Evolutionary conservation across 1,140 invertebrate genomes (phyloP).

Genomic region (Acromyrmex echinatior): DNA sequence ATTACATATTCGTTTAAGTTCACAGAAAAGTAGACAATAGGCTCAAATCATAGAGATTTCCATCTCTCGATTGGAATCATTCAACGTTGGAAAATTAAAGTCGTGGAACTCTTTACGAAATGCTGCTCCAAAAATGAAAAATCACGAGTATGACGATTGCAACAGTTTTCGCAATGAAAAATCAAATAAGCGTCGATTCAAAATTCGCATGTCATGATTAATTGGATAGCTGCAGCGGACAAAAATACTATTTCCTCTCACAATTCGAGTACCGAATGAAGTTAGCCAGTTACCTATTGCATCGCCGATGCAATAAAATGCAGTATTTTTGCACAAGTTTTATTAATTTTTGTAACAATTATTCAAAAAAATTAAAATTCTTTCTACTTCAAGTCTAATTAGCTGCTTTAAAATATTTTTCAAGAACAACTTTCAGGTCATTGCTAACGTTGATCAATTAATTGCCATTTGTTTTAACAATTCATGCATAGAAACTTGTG

Average conservation of each 20-base stretch:
- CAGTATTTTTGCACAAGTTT: constrained; percentile 1
- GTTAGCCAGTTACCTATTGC: constrained; percentile 25
- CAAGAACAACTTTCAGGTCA: background rate
- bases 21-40: constrained; percentile 51
- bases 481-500: background rate
- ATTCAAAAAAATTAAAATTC: background rate
- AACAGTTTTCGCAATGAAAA: constrained; percentile 39
- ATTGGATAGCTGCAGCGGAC: constrained; percentile 28
- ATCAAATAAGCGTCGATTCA: constrained; percentile 58
- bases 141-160: background rate
- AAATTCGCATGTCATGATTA: constrained; percentile 55
- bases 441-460: constrained; percentile 24
- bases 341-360: constrained; percentile 28
- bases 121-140: constrained; percentile 20
- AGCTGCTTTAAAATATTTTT: background rate
- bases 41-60: constrained; percentile 29
- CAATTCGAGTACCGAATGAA: constrained; percentile 38
- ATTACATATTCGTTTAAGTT: constrained; percentile 55
- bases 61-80: constrained; percentile 33
- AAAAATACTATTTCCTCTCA: constrained; percentile 35
- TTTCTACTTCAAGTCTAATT: background rate
- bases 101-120: constrained; percentile 22
- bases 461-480: constrained; percentile 1
- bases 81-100: constrained; percentile 32
- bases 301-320: background rate